These are phyloP conservation scores for Stratiomys singularior DNA, from an alignment of 2,888 invertebrate genomes.

Conservation along the genomic window DNA sequence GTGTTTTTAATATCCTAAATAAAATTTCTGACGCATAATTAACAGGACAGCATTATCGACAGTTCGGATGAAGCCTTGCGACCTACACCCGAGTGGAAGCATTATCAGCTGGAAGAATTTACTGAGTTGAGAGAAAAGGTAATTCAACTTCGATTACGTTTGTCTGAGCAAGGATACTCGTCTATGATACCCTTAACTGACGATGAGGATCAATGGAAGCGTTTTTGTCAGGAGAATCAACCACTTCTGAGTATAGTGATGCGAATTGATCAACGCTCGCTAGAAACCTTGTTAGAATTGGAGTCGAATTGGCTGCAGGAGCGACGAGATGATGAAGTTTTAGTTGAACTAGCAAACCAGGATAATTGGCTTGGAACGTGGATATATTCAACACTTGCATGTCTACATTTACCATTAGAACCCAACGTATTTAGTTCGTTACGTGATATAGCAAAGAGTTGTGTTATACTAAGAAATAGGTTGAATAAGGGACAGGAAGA, in stretches of 20 bases:
- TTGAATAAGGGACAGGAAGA: conserved; percentile 55
- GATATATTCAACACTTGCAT: conserved; percentile 62
- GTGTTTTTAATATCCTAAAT: neutral
- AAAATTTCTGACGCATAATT: neutral
- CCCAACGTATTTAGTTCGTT: conserved; percentile 62
- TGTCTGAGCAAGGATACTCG: conserved; percentile 52
- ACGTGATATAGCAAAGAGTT: conserved; percentile 61
- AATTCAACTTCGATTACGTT: conserved; percentile 53
- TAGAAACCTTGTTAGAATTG: conserved; percentile 61
- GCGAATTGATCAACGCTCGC: conserved; percentile 59
- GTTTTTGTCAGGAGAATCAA: conserved; percentile 58
- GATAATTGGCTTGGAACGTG: conserved; percentile 62
- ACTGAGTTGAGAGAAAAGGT: conserved; percentile 56
- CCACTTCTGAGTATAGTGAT: conserved; percentile 61
- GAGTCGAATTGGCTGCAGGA: conserved; percentile 59
- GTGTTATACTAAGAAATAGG: conserved; percentile 59
- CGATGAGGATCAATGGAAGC: conserved; percentile 57
- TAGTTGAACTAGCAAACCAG: conserved; percentile 55
- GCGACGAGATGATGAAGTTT: conserved; percentile 36
- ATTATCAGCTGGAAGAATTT: conserved; percentile 59
- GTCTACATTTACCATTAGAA: conserved; percentile 62
- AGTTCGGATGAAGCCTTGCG: conserved; percentile 56
- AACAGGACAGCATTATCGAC: conserved; percentile 53
- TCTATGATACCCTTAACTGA: conserved; percentile 56
- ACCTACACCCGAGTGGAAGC: conserved; percentile 63